phyloP scores from a whole-genome alignment of 2,888 invertebrate species.

The Cephus sareptanus region DNA sequence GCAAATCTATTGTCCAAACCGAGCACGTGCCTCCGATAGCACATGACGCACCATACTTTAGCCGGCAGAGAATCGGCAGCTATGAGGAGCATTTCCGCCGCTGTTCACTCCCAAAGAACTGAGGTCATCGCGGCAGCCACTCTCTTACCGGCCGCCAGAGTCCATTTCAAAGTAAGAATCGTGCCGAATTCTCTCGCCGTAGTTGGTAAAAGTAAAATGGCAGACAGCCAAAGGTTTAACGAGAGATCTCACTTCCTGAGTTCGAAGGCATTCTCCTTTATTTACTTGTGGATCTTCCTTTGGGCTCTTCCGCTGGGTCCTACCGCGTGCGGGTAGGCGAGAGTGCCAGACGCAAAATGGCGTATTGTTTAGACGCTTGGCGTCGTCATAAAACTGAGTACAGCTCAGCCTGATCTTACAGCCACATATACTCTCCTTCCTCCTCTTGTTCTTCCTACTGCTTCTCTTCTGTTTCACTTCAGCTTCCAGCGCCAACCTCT shows the following conservation, averaged over 20 bases:
- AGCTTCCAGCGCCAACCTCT: neutral
- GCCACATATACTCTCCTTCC: neutral
- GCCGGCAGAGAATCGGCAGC: slow-evolving; percentile 22
- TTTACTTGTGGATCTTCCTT: slow-evolving; percentile 4
- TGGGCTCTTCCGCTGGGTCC: neutral
- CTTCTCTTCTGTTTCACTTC: neutral
- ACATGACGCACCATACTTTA: slow-evolving; percentile 10
- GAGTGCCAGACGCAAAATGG: neutral
- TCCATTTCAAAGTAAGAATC: neutral
- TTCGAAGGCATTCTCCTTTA: slow-evolving; percentile 6
- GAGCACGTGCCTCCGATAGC: neutral
- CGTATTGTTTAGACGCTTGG: neutral
- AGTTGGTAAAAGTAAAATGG: neutral
- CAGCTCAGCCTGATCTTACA: neutral
- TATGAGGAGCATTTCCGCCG: slow-evolving; percentile 54
- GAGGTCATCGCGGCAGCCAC: slow-evolving; percentile 5
- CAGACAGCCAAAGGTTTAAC: neutral
- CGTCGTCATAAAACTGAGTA: neutral
- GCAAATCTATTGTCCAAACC: neutral
- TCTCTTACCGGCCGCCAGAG: neutral
- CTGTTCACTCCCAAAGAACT: slow-evolving; percentile 30
- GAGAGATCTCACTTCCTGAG: neutral
- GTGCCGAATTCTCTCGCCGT: neutral
- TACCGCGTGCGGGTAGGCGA: neutral
- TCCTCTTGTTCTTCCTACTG: neutral